Percentiles rank a stretch among this genome's conserved stretches.
Conservation (phyloP, 2,888 invertebrate species). For the Cheilosia vulpina region DNA sequence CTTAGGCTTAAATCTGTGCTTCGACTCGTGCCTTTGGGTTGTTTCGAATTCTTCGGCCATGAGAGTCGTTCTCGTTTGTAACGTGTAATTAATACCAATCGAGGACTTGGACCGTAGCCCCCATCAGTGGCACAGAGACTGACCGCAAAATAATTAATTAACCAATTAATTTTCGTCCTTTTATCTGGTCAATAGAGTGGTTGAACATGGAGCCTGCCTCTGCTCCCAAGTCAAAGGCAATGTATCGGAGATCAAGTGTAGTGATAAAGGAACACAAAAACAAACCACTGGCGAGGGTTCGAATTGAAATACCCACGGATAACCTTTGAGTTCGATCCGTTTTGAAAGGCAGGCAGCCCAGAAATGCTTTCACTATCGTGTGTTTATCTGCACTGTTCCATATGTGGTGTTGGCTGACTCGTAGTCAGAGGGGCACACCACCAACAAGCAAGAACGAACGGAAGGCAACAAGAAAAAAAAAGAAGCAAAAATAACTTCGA, state of each 20-base stretch:
- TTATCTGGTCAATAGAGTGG: slow-evolving; percentile 56
- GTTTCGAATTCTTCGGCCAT: slow-evolving; percentile 9
- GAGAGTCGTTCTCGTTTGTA: slow-evolving; percentile 7
- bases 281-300: slow-evolving; percentile 2
- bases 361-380: slow-evolving; percentile 23
- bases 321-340: slow-evolving; percentile 35
- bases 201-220: background rate
- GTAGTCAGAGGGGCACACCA: slow-evolving; percentile 6
- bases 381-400: slow-evolving; percentile 3
- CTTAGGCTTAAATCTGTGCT: slow-evolving; percentile 41
- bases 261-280: slow-evolving; percentile 12
- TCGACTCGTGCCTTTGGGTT: background rate
- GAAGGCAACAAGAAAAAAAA: slow-evolving; percentile 28
- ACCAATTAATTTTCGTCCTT: slow-evolving; percentile 69
- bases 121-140: slow-evolving; percentile 1
- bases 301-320: slow-evolving; percentile 67
- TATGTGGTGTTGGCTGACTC: slow-evolving; percentile 25
- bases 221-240: slow-evolving; percentile 26
- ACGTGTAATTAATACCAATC: slow-evolving; percentile 55
- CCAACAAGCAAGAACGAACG: slow-evolving; percentile 8
- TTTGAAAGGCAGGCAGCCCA: slow-evolving; percentile 20
- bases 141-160: slow-evolving; percentile 70
- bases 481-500: slow-evolving; percentile 13
- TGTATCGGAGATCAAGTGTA: slow-evolving; percentile 30
- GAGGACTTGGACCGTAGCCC: slow-evolving; percentile 15